Evolutionary conservation across 2,113 vertebrate species (phyloP), one percentile per base, ranked within the genome.

Genomic region (Ammodytes marinus): DNA sequence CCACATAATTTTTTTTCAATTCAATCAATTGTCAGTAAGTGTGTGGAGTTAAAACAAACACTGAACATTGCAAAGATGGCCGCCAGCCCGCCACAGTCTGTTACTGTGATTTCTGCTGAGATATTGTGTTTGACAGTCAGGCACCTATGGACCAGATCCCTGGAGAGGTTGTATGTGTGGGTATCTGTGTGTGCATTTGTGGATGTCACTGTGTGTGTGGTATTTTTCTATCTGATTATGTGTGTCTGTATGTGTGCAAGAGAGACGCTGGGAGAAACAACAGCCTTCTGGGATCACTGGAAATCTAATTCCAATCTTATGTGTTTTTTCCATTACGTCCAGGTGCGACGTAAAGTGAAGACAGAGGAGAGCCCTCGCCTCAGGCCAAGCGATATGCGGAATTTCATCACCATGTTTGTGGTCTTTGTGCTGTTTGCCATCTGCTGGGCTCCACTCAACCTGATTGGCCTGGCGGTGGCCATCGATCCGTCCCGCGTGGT

Each of bases 361-460:
- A 95, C 93, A 0, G 95, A 96, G 53, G 94, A 93, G 74, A 95
- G 93, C 52, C 94, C 92, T 35, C 89, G 93, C 58, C 86, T 95
- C 69, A 94, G 95, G 67, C 95, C 95, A 0, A 96, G 96, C 13
- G 94, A 97, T 90, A 46, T 97, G 85, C 88, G 93, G 84, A 97
- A 97, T 93, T 99, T 98, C 84, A 92, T 99, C 54, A 98, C 96
- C 78, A 97, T 97, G 97, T 98, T 99, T 69, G 95, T 96, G 11
- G 98, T 97, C 58, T 98, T 99, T 74, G 96, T 97, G 87, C 93
- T 98, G 72, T 99, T 98, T 17, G 96, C 97, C 68, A 90, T 99
- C 90, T 99, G 97, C 92, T 97, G 97, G 97, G 97, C 96, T n/a
- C 97, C 96, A 0, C 93, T 99, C 0, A 98, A 99, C 87, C 91